Base-by-base conservation (phyloP, 2,797 vertebrate genomes). In the Sebastolobus alascanus region DNA sequence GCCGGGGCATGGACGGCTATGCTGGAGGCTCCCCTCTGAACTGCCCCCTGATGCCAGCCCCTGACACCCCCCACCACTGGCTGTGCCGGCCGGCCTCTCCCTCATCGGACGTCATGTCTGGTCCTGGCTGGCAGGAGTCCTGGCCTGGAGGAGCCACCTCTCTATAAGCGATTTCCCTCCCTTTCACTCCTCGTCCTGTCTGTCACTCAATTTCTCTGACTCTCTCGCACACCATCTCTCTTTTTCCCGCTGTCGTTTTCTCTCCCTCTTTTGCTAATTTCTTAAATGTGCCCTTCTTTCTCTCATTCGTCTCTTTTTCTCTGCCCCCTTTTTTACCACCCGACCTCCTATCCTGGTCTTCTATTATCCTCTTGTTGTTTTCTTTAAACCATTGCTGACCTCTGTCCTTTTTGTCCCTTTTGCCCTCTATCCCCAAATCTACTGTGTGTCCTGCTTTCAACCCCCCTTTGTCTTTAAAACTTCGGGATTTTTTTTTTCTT, bases 51-150 rank as follows among this genome's bases (percentile, higher is more conserved):
- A 89, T 89, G 86, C 82, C 88, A 88, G 87, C 89, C 92, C 89
- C 92, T 82, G 90, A 92, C 89, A 71, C 85, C 91, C 89, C 86
- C 82, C 89, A 82, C 87, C 90, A 74, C 91, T 86, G 91, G 89
- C 93, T 90, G 91, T 90, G 87, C 86, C 77, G 85, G 87, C 90
- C 86, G 80, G 87, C 91, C 93, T 91, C 90, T 93, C 93, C 92
- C 92, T 92, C 92, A 90, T 91, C 85, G 87, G 94, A 91, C 93
- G 94, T 95, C 94, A 95, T 94, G 94, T 94, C 93, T 95, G 94
- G 94, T 95, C 94, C 94, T 94, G 94, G 94, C 94, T 93, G 94
- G 90, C 94, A 95, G 94, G 94, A 93, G 91, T 95, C 93, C 92
- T 92, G 93, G 94, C 92, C 94, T 94, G 92, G 85, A 93, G 93